Percentiles rank a stretch among this genome's conserved stretches.
phyloP scores from a whole-genome alignment of 1,140 invertebrate genomes.

The Diorhabda sublineata region DNA sequence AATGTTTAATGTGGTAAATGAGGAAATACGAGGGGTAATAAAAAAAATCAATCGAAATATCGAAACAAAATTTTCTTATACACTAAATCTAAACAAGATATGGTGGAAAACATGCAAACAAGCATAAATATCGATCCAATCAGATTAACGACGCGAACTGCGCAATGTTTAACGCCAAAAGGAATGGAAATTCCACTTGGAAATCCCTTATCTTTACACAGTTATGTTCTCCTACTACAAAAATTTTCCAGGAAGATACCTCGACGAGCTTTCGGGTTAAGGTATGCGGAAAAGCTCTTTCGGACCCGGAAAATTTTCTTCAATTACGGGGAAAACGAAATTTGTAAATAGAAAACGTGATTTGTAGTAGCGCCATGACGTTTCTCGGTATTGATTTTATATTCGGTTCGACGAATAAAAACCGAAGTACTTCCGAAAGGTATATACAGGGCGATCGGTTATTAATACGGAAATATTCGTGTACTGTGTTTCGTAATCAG shows the following conservation, averaged over 20 bases:
- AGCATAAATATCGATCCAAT: too few relatives aligned
- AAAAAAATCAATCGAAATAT: too few relatives aligned
- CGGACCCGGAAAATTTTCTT: neutral
- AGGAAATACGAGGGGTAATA: too few relatives aligned
- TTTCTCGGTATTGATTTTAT: neutral
- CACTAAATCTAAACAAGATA: too few relatives aligned
- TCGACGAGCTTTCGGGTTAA: constrained; percentile 16
- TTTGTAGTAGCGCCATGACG: neutral
- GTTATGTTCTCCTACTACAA: constrained; percentile 12
- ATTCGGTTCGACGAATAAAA: neutral
- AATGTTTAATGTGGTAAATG: too few relatives aligned
- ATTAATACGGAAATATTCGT: too few relatives aligned
- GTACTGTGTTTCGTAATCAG: too few relatives aligned
- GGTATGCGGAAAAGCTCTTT: constrained; percentile 8
- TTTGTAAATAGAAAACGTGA: neutral
- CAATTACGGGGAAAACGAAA: neutral
- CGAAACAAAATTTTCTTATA: too few relatives aligned
- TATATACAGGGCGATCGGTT: too few relatives aligned
- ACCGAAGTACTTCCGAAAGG: too few relatives aligned
- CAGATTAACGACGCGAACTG: neutral
- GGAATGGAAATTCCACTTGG: constrained; percentile 12
- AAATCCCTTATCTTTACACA: neutral
- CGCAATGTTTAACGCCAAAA: neutral
- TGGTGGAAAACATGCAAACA: too few relatives aligned
- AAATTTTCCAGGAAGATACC: constrained; percentile 24